These are phyloP conservation scores for Erpornis zantholeuca DNA, from an alignment of 2,113 vertebrate genomes.

Conservation along the genomic window DNA sequence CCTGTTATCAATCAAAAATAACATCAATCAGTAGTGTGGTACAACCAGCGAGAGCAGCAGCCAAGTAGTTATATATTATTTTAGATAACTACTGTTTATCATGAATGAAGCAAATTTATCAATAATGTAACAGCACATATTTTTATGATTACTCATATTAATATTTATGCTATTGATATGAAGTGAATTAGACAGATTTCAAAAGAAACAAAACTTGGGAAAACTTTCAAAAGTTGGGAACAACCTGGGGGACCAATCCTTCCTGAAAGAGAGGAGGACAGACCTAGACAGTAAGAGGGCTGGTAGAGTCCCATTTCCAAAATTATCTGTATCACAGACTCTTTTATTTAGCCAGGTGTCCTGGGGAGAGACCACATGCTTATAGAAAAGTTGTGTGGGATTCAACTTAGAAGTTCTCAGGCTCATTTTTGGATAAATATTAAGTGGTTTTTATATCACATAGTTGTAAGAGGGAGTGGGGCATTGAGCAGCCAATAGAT, in stretches of 20 bases:
- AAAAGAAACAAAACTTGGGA: neutral
- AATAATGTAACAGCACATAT: neutral
- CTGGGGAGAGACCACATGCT: neutral
- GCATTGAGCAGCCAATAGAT: neutral
- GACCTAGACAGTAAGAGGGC: neutral
- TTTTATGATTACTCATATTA: neutral
- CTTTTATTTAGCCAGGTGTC: neutral
- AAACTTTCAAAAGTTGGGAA: neutral
- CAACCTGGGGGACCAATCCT: accelerated
- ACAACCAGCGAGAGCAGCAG: neutral
- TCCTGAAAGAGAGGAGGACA: neutral
- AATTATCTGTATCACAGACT: neutral
- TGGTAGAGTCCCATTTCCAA: neutral
- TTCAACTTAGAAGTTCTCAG: neutral
- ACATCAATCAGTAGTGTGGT: neutral
- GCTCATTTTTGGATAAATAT: neutral
- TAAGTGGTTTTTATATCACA: neutral
- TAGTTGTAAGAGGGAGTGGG: neutral
- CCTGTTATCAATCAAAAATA: neutral
- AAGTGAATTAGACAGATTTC: neutral
- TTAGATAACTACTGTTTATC: neutral
- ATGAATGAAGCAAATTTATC: neutral
- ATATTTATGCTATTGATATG: neutral
- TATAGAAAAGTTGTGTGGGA: neutral
- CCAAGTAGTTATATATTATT: neutral